A percentile compares a stretch with the other conserved stretches of the same genome.
These are phyloP conservation scores for Archips xylosteana DNA, from an alignment of 2,888 invertebrate genomes.

Conservation along the genomic window DNA sequence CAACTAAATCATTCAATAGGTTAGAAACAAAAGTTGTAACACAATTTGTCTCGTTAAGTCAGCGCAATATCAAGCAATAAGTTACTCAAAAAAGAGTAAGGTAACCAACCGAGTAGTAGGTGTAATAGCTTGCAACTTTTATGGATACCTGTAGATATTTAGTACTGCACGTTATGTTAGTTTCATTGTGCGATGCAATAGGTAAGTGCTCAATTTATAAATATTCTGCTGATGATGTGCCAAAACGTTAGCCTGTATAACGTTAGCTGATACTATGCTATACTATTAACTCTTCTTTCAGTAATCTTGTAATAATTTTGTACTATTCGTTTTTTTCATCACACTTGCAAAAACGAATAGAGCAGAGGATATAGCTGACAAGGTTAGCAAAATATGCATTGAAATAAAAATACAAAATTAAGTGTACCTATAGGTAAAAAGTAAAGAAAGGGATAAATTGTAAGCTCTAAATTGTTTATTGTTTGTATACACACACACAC, in stretches of 20 bases:
- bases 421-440: too few species aligned
- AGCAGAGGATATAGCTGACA: too few species aligned
- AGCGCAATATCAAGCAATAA: constrained; percentile 2
- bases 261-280: neutral
- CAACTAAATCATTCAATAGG: neutral
- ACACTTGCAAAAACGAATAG: too few species aligned
- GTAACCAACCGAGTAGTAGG: neutral
- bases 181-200: neutral
- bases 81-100: neutral
- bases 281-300: too few species aligned
- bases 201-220: neutral
- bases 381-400: neutral
- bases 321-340: too few species aligned
- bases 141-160: neutral
- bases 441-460: too few species aligned
- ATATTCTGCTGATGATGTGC: neutral
- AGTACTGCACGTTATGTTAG: neutral
- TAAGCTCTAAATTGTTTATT: too few species aligned
- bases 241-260: neutral
- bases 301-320: too few species aligned
- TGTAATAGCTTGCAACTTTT: neutral
- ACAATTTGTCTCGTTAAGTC: constrained; percentile 14
- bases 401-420: neutral
- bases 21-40: constrained; percentile 43
- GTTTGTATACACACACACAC: neutral